Percentiles rank a stretch among this genome's conserved stretches.
Conservation (phyloP, 2,113 vertebrate species). For the Ochotona princeps region DNA sequence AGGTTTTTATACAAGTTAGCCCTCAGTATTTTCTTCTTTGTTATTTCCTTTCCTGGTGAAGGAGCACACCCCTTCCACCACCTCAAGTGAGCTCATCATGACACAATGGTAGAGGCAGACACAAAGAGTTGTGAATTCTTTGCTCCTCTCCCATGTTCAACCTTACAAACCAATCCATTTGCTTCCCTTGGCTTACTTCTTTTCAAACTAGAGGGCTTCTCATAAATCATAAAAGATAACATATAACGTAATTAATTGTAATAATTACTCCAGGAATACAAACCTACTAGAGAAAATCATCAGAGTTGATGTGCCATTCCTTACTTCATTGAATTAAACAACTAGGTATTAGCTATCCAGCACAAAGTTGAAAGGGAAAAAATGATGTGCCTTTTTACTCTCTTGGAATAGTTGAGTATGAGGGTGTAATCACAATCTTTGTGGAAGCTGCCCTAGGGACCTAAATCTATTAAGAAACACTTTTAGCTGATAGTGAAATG, state of each 20-base stretch:
- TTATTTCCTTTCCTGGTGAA: slow-evolving; percentile 21
- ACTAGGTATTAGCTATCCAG: neutral
- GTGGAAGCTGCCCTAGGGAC: neutral
- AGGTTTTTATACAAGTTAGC: slow-evolving; percentile 14
- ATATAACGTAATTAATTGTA: slow-evolving; percentile 54
- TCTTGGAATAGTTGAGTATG: slow-evolving; percentile 22
- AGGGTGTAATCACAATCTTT: slow-evolving; percentile 38
- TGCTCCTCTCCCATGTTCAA: neutral
- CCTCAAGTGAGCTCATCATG: neutral
- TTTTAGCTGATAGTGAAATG: slow-evolving; percentile 31
- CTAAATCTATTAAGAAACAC: slow-evolving; percentile 49
- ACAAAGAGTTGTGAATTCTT: slow-evolving; percentile 25
- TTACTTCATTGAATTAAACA: slow-evolving; percentile 13
- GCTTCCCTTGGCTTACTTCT: slow-evolving; percentile 17
- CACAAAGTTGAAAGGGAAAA: slow-evolving; percentile 44
- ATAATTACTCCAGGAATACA: slow-evolving; percentile 11
- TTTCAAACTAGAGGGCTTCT: slow-evolving; percentile 22
- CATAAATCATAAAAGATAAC: slow-evolving; percentile 34
- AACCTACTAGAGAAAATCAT: slow-evolving; percentile 26
- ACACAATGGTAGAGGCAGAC: neutral
- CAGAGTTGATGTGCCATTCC: neutral
- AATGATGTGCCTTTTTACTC: neutral
- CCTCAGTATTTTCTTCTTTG: slow-evolving; percentile 35
- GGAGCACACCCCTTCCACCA: neutral
- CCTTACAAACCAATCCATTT: neutral